Evolutionary conservation across 2,113 vertebrate genomes (phyloP).

Genomic region (Pseudorhombus dupliciocellatus): DNA sequence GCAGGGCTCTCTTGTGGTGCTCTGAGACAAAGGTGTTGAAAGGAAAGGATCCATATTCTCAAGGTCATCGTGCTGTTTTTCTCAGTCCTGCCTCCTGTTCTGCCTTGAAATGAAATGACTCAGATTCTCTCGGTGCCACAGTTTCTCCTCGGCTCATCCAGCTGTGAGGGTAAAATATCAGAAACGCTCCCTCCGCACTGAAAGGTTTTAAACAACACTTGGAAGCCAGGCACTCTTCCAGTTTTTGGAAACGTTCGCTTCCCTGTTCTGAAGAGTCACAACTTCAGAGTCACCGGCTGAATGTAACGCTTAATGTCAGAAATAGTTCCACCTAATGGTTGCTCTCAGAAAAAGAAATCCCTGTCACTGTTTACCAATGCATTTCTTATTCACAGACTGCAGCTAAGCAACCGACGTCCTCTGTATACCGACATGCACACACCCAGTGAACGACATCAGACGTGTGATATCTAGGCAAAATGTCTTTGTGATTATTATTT

Average conservation of each 20-base stretch:
- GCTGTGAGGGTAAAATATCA: slow-evolving; percentile 24
- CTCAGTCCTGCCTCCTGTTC: slow-evolving; percentile 18
- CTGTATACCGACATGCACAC: no score
- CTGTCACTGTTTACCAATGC: neutral
- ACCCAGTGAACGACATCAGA: no score
- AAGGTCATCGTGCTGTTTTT: slow-evolving; percentile 62
- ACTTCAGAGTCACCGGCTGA: neutral
- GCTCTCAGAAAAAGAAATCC: neutral
- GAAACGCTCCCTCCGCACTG: neutral
- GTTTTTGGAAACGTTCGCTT: neutral
- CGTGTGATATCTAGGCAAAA: neutral
- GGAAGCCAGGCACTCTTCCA: no score
- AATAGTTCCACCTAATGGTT: neutral
- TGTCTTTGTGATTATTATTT: no score
- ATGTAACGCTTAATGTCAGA: neutral
- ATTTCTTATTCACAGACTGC: neutral
- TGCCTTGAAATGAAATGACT: slow-evolving; percentile 41
- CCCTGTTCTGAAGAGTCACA: neutral
- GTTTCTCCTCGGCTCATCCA: slow-evolving; percentile 13
- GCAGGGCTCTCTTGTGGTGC: slow-evolving; percentile 53
- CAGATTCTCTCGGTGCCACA: slow-evolving; percentile 19
- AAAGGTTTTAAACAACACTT: neutral
- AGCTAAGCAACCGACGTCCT: neutral
- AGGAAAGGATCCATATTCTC: slow-evolving; percentile 71
- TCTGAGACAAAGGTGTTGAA: slow-evolving; percentile 73